Conservation (phyloP, 2,113 vertebrate species). For the Tangachromis dhanisi region DNA sequence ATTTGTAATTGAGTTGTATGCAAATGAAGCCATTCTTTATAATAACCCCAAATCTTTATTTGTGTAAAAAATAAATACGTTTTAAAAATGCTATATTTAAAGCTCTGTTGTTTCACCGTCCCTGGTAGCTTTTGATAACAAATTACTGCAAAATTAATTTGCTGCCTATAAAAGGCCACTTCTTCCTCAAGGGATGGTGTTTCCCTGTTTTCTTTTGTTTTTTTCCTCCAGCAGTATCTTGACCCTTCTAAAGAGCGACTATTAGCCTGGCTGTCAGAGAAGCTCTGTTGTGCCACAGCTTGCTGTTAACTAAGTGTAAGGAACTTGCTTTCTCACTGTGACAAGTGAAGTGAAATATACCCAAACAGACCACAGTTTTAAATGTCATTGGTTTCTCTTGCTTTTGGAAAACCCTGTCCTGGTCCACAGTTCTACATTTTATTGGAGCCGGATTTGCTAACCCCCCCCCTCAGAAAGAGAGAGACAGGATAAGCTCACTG, state of each 20-base stretch:
- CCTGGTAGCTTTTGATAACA: not conserved
- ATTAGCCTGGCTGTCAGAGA: not conserved
- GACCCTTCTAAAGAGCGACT: not conserved
- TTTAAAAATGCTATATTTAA: not conserved
- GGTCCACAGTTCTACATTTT: not conserved
- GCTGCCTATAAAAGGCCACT: slow-evolving; percentile 23
- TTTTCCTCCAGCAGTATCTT: not conserved
- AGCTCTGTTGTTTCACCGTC: not conserved
- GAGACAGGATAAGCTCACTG: not conserved
- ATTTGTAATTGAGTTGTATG: not conserved
- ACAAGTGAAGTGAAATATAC: slow-evolving; percentile 20
- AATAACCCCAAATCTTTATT: not conserved
- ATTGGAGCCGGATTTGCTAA: not conserved
- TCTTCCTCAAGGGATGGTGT: not conserved
- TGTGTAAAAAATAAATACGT: not conserved
- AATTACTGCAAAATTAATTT: slow-evolving; percentile 37
- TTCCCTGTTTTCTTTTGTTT: not conserved
- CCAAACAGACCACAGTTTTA: slow-evolving; percentile 10
- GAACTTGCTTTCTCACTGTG: not conserved
- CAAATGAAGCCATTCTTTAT: not conserved
- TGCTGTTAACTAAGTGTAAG: not conserved
- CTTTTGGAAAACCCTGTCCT: not conserved
- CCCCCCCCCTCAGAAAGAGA: not conserved
- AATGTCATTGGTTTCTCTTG: slow-evolving; percentile 11
- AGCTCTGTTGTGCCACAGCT: not conserved